Evolutionary conservation across 1,140 invertebrate species (phyloP).

Genomic region (Drosophila miranda): DNA sequence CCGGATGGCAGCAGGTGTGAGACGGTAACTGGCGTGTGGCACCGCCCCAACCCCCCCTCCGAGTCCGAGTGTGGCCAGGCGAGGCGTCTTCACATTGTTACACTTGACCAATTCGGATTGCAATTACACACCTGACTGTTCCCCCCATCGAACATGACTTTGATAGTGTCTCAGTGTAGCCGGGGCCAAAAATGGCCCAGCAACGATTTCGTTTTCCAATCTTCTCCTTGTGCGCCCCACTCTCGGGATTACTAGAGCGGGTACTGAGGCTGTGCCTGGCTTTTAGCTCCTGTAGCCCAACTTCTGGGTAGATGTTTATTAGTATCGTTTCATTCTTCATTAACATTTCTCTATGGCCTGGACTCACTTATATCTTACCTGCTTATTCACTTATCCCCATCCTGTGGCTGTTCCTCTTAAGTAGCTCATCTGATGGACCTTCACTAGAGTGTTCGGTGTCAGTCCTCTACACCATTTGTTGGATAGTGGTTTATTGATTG

Average conservation of each 20-base stretch:
- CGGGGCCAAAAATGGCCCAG: constrained; percentile 42
- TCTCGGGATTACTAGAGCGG: too few relatives aligned
- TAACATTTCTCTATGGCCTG: too few relatives aligned
- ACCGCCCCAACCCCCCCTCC: neutral
- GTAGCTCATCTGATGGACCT: constrained; percentile 19
- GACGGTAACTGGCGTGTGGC: constrained; percentile 10
- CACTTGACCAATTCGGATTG: constrained; percentile 78
- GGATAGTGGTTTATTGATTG: too few relatives aligned
- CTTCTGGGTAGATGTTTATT: too few relatives aligned
- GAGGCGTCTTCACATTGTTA: constrained; percentile 75
- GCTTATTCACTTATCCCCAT: too few relatives aligned
- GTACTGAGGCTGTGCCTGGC: too few relatives aligned
- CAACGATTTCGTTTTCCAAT: constrained; percentile 67
- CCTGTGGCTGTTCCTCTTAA: too few relatives aligned
- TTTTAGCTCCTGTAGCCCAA: too few relatives aligned
- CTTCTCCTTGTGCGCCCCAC: constrained; percentile 6
- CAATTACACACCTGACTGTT: constrained; percentile 78
- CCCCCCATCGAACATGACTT: constrained; percentile 42
- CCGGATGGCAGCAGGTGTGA: constrained; percentile 38
- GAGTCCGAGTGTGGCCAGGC: constrained; percentile 10
- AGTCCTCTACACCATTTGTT: constrained; percentile 8
- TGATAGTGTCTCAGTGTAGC: constrained; percentile 4
- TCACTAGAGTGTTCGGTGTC: constrained; percentile 34
- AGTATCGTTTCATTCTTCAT: too few relatives aligned
- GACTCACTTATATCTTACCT: too few relatives aligned